phyloP scores from a whole-genome alignment of 92 coral and sea anemone genomes.

The Zoanthus solanderi region DNA sequence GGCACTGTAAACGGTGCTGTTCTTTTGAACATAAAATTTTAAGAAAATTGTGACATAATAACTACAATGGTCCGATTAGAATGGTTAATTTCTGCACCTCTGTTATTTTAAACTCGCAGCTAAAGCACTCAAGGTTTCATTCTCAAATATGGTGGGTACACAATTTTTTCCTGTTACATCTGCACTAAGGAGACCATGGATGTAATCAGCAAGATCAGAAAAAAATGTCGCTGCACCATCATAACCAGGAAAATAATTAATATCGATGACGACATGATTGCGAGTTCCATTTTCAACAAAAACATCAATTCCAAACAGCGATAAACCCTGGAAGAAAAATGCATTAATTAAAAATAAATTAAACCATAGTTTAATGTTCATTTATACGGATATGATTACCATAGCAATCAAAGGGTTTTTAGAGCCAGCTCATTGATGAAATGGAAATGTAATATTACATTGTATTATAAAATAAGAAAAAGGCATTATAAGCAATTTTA shows the following conservation, averaged over 20 bases:
- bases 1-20: too few species aligned
- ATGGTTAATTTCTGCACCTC: background rate
- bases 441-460: too few species aligned
- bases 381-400: too few species aligned
- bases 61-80: background rate
- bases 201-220: constrained; percentile 80
- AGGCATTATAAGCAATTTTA: too few species aligned
- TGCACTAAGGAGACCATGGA: constrained; percentile 61
- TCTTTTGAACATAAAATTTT: background rate
- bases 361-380: background rate
- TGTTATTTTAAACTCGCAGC: constrained; percentile 44
- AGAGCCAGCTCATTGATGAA: too few species aligned
- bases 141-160: constrained; percentile 25
- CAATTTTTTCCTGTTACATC: constrained; percentile 33
- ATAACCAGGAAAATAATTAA: constrained; percentile 97
- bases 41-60: background rate
- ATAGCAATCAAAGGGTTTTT: too few species aligned
- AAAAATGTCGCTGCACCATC: constrained; percentile 88
- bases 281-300: constrained; percentile 94
- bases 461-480: too few species aligned
- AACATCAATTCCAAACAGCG: constrained; percentile 96
- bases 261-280: constrained; percentile 92
- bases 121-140: constrained; percentile 5
- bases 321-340: constrained; percentile 68
- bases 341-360: background rate